Percentiles rank a stretch among this genome's conserved stretches.
Evolutionary conservation across 1,140 invertebrate species (phyloP).

Genomic region (Drosophila baimaii): DNA sequence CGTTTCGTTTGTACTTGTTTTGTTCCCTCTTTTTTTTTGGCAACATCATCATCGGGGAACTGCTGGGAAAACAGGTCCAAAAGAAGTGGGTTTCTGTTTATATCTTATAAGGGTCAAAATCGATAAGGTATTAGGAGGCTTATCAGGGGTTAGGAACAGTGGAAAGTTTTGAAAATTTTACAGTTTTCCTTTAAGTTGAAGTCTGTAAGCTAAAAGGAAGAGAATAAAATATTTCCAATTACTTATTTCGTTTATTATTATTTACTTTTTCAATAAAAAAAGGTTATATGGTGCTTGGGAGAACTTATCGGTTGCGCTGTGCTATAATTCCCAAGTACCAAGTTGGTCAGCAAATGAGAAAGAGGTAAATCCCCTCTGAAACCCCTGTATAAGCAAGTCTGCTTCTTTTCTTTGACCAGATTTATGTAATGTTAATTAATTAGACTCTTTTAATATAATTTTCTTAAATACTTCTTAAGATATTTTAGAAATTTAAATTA

Average conservation of each 20-base stretch:
- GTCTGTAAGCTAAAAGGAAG: not conserved
- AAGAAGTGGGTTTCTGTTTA: not conserved
- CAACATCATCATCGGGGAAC: conserved; percentile 25
- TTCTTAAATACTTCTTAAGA: not conserved
- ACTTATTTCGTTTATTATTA: not conserved
- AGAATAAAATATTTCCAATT: not conserved
- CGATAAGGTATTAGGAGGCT: conserved; percentile 18
- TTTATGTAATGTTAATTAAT: not conserved
- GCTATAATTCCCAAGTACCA: not conserved
- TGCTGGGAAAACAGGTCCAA: conserved; percentile 16
- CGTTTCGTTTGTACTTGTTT: conserved; percentile 18
- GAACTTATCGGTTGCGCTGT: rapidly evolving
- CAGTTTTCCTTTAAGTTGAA: not conserved
- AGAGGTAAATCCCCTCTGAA: not conserved
- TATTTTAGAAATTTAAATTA: not conserved
- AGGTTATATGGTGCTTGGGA: not conserved
- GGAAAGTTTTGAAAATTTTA: not conserved
- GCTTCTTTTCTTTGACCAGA: too few species aligned
- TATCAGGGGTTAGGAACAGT: not conserved
- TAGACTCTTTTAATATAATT: not conserved
- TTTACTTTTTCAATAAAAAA: not conserved
- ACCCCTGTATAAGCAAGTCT: too few species aligned
- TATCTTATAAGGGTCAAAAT: conserved; percentile 26
- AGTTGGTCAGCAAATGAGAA: not conserved
- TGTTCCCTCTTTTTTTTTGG: conserved; percentile 45